Base-by-base conservation (phyloP, 2,888 invertebrate species). In the Linhomoeus sp. region DNA sequence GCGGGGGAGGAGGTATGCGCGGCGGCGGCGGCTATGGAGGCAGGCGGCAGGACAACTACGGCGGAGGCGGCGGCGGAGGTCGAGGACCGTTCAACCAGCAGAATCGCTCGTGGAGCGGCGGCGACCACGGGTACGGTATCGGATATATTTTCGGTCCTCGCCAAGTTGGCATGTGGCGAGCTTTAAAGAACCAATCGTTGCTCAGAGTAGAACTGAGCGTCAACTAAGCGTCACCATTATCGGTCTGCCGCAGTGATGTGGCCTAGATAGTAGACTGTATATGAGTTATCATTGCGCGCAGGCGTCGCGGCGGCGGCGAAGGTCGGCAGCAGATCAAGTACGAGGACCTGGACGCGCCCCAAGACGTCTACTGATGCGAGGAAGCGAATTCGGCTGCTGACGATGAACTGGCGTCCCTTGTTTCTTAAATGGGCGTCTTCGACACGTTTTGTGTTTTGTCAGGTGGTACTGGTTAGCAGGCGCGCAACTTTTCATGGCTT, bases 271-370 rank as follows among this genome's bases (percentile, higher is more conserved):
- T 23, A 12, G 9, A 23, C 19, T 23, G 3, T 41, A 41, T 23
- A n/a, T 23, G 17, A 23, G 22, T 41, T 7, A 41, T 23, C 23
- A 9, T 20, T 12, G 12, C 12, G 9, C 19, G 23, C 12, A n/a
- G n/a, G n/a, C n/a, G n/a, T n/a, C n/a, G 49, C 5, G 46, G 45
- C 14, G 45, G 55, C 5, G 48, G 52, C n/a, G 72, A 72, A 55
- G 69, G 69, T 5, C 76, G 84, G 70, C 77, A 79, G 68, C 74
- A 83, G 68, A 75, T 84, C 70, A 80, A 79, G 68, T 85, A 85
- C 76, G 78, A 81, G 73, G 85, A 85, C 75, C 76, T 85, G 73
- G 84, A 85, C 74, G 81, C 81, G 68, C 81, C 81, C 14, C 72
- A 70, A 71, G 81, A 81, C 67, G 75, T 57, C 36, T 53, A 20